These are phyloP conservation scores for Melanotaenia duboulayi DNA, from an alignment of 2,113 vertebrate genomes.

Conservation along the genomic window DNA sequence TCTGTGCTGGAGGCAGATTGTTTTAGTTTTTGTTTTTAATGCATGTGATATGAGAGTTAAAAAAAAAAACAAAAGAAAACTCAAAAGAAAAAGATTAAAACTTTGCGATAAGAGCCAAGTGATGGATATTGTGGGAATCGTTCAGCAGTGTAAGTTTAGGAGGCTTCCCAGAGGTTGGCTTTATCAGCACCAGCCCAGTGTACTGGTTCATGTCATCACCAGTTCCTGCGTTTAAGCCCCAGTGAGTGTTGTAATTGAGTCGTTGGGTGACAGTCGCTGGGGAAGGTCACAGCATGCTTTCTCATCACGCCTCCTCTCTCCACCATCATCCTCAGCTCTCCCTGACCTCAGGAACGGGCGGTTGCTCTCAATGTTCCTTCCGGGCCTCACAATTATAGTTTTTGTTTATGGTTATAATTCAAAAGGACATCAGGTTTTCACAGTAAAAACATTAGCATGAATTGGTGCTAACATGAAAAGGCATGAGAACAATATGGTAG, in stretches of 20 bases:
- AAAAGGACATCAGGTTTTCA: constrained; percentile 48
- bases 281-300: constrained; percentile 32
- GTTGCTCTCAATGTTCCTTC: constrained; percentile 59
- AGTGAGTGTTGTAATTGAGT: constrained; percentile 21
- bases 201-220: constrained; percentile 43
- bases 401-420: constrained; percentile 40
- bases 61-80: not conserved
- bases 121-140: constrained; percentile 2
- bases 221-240: constrained; percentile 16
- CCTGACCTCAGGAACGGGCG: constrained; percentile 68
- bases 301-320: constrained; percentile 5
- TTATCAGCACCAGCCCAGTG: constrained; percentile 45
- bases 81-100: constrained; percentile 3
- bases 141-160: constrained; percentile 27
- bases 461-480: constrained; percentile 39
- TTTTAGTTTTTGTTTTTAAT: constrained; percentile 7
- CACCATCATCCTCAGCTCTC: constrained; percentile 11
- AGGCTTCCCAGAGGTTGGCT: constrained; percentile 26
- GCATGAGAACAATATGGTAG: constrained; percentile 35
- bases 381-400: constrained; percentile 41
- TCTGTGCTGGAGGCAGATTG: constrained; percentile 44
- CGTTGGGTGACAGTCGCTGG: constrained; percentile 20
- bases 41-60: constrained; percentile 7
- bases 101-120: constrained; percentile 10
- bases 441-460: constrained; percentile 32